Conservation (phyloP, 92 coral and sea anemone genomes). For the Paramuricea clavata region DNA sequence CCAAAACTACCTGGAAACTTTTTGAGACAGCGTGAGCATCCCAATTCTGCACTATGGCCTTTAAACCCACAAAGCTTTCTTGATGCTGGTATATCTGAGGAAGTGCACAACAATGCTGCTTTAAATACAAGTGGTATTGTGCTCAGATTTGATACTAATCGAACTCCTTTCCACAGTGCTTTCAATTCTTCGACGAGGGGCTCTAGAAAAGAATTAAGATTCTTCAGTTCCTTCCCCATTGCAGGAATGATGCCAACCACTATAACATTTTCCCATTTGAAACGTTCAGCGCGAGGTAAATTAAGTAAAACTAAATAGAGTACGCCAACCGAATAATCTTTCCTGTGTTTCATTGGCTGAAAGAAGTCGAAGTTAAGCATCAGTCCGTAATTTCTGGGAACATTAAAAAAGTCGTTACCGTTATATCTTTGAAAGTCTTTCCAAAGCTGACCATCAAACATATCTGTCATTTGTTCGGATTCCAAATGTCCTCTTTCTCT, state of each 20-base stretch:
- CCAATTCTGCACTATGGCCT: slow-evolving; percentile 61
- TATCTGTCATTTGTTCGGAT: slow-evolving; percentile 59
- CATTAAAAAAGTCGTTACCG: slow-evolving; percentile 62
- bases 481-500: slow-evolving; percentile 47
- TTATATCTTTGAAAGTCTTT: slow-evolving; percentile 52
- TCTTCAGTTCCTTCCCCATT: slow-evolving; percentile 56
- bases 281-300: slow-evolving; percentile 44
- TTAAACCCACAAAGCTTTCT: slow-evolving; percentile 76
- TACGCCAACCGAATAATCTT: slow-evolving; percentile 81
- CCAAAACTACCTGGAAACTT: slow-evolving; percentile 67
- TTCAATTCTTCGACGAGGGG: slow-evolving; percentile 68
- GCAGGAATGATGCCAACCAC: slow-evolving; percentile 69
- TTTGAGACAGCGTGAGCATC: slow-evolving; percentile 68
- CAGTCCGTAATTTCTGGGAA: slow-evolving; percentile 68
- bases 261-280: slow-evolving; percentile 73
- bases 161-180: slow-evolving; percentile 66
- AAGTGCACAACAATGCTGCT: slow-evolving; percentile 71
- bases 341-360: slow-evolving; percentile 72
- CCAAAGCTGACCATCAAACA: slow-evolving; percentile 63
- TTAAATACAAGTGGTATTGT: slow-evolving; percentile 38
- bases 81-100: slow-evolving; percentile 76
- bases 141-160: background rate
- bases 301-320: slow-evolving; percentile 59
- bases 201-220: slow-evolving; percentile 50
- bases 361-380: slow-evolving; percentile 78